Evolutionary conservation across 2,797 vertebrate species (phyloP).

Genomic region (Schizopygopsis pylzovi): DNA sequence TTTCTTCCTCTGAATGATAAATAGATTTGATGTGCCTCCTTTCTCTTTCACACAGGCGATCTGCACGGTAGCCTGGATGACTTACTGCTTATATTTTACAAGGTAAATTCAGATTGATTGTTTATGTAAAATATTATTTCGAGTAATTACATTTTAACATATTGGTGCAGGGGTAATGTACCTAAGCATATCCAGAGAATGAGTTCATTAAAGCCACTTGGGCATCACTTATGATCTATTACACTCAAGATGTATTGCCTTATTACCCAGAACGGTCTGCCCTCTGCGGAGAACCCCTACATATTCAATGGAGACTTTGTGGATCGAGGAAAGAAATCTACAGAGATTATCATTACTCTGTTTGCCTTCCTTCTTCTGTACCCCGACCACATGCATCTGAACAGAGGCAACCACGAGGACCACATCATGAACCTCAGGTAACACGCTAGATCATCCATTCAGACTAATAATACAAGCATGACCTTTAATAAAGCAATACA

Average conservation of each 20-base stretch:
- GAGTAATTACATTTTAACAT: conserved; percentile 15
- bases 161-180: conserved; percentile 6
- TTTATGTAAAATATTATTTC: background rate
- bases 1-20: background rate
- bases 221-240: background rate
- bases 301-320: conserved; percentile 98
- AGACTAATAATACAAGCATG: background rate
- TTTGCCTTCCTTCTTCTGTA: conserved; percentile 92
- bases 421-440: conserved; percentile 89
- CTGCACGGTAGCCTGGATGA: conserved; percentile 95
- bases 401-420: conserved; percentile 98
- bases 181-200: background rate
- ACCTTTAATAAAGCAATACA: background rate
- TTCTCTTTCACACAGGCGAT: conserved; percentile 82
- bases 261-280: conserved; percentile 89
- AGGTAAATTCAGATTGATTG: conserved; percentile 77
- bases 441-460: background rate
- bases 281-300: conserved; percentile 88
- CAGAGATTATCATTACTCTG: conserved; percentile 90
- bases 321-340: conserved; percentile 92
- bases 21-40: background rate
- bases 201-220: conserved; percentile 17
- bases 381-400: conserved; percentile 90
- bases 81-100: conserved; percentile 95
- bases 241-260: background rate